Base-by-base conservation (phyloP, 1,140 invertebrate species). In the Euwallacea fornicatus region DNA sequence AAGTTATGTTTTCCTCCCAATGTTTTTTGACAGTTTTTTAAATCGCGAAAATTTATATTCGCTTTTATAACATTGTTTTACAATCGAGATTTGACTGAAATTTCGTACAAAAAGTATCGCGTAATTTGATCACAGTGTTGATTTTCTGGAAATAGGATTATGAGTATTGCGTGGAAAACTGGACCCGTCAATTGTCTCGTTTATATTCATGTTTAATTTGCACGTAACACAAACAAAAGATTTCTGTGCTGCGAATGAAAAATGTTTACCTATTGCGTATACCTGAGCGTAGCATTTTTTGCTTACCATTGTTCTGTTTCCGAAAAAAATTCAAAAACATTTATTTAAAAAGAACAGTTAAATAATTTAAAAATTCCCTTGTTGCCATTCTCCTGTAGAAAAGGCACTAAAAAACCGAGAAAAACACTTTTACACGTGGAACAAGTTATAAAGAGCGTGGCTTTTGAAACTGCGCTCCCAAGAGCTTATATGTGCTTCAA, bases 111-210 rank as follows among this genome's bases (percentile, higher is more conserved):
- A 50, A 50, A 50, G 9, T 0, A 50, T 50, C 6, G 9, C 7
- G 55, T 58, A 58, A 58, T 58, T 58, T 58, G 21, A 58, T 58
- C 13, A 21, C 55, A 58, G 21, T 58, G 55, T 58, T 58, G 55
- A 58, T 58, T 58, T 58, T 58, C 13, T 41, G 7, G 13, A 16
- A 58, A 33, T 41, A 33, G 55, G 55, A 58, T 58, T 58, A 58
- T 21, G 55, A 16, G 10, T 58, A 16, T 58, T 58, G n/a, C 55
- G 21, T 6, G 55, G 21, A 58, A 58, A 58, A 16, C 55, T 15
- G 21, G 21, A 58, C 13, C 16, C 21, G 55, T 41, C 55, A 13
- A 58, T 16, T 58, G 55, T 58, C 21, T 15, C 55, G 55, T 58
- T 58, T 58, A 33, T 58, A 50, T 58, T 58, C 55, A 33, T 16